Evolutionary conservation across 2,888 invertebrate genomes (phyloP).

Genomic region (Apantesis nais): DNA sequence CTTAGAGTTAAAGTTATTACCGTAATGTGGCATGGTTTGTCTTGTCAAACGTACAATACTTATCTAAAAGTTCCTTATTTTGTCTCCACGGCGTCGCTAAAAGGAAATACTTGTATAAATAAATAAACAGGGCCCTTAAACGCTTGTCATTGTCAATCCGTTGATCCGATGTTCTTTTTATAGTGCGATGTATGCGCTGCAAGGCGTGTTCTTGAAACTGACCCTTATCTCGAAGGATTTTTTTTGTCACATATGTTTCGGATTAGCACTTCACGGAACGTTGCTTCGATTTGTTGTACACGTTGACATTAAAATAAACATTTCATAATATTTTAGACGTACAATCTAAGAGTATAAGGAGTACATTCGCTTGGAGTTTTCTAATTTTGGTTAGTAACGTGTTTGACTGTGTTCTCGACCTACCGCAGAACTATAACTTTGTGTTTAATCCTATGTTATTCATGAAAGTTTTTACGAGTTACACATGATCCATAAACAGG

Average conservation of each 20-base stretch:
- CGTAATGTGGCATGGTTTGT: slow-evolving; percentile 70
- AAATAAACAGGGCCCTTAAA: slow-evolving; percentile 81
- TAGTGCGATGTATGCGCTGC: slow-evolving; percentile 71
- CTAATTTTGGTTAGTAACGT: slow-evolving; percentile 34
- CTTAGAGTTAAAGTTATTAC: slow-evolving; percentile 72
- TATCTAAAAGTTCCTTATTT: slow-evolving; percentile 82
- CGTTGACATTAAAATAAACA: slow-evolving; percentile 37
- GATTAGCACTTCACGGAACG: slow-evolving; percentile 83
- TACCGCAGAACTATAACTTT: slow-evolving; percentile 80
- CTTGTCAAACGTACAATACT: slow-evolving; percentile 66
- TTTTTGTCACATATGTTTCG: slow-evolving; percentile 81
- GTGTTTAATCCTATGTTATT: slow-evolving; percentile 75
- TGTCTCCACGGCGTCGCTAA: slow-evolving; percentile 77
- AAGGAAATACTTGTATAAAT: slow-evolving; percentile 84
- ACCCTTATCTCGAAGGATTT: slow-evolving; percentile 79
- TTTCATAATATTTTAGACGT: slow-evolving; percentile 47
- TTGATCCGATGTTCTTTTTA: slow-evolving; percentile 78
- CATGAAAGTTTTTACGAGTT: slow-evolving; percentile 72
- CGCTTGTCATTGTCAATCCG: slow-evolving; percentile 84
- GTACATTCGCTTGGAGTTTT: slow-evolving; percentile 42
- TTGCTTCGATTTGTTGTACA: slow-evolving; percentile 63
- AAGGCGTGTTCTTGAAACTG: slow-evolving; percentile 79
- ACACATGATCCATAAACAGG: slow-evolving; percentile 65
- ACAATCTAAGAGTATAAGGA: slow-evolving; percentile 38
- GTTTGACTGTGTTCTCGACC: slow-evolving; percentile 63